Conservation (phyloP, 2,888 invertebrate species). For the Hydraecia micacea region DNA sequence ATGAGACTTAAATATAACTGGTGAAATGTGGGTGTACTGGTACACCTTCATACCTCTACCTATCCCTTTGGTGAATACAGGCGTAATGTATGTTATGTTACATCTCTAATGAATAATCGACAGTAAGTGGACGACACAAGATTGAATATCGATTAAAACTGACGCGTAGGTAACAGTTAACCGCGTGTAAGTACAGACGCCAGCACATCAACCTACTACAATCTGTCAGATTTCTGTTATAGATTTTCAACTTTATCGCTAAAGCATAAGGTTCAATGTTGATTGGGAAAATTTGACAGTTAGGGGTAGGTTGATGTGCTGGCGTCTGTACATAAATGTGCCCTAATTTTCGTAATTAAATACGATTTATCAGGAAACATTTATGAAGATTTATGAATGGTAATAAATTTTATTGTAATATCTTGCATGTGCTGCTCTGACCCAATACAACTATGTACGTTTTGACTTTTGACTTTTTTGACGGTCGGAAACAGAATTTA, state of each 20-base stretch:
- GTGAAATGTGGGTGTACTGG: neutral
- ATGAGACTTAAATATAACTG: neutral
- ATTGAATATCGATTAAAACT: conserved; percentile 21
- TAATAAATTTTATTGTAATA: conserved; percentile 57
- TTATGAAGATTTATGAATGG: conserved; percentile 53
- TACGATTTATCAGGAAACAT: conserved; percentile 61
- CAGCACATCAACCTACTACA: too few species aligned
- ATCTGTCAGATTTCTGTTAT: too few species aligned
- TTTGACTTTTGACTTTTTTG: too few species aligned
- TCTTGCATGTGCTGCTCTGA: conserved; percentile 48
- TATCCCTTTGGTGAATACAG: too few species aligned
- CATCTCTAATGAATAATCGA: neutral
- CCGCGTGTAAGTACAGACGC: conserved; percentile 29
- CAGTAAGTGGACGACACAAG: neutral
- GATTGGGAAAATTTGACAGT: too few species aligned
- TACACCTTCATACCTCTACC: neutral
- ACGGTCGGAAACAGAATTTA: conserved; percentile 19
- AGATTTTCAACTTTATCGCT: too few species aligned
- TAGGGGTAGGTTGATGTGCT: too few species aligned
- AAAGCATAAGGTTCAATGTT: too few species aligned
- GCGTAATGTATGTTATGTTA: neutral
- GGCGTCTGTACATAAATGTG: neutral
- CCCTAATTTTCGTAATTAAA: conserved; percentile 60
- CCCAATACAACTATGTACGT: conserved; percentile 31
- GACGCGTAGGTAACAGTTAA: neutral